Percentiles rank a stretch among this genome's conserved stretches.
These are phyloP conservation scores for Myanophis thanlyinensis DNA, from an alignment of 2,113 vertebrate species.

Conservation along the genomic window DNA sequence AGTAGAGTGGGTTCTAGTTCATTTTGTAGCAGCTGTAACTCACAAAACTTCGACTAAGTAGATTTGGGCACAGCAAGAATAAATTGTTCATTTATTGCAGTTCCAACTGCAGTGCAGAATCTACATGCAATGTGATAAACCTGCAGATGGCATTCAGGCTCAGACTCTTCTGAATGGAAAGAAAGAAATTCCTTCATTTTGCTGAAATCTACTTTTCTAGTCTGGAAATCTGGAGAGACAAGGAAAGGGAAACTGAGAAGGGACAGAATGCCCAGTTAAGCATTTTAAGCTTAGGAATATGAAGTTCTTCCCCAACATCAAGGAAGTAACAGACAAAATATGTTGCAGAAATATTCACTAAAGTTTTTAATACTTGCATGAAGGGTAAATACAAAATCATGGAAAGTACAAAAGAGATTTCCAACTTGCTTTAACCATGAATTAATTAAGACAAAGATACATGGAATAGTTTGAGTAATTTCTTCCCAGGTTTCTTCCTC, in stretches of 20 bases:
- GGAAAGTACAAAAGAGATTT: too few relatives aligned
- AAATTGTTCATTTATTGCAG: neutral
- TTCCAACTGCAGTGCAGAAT: neutral
- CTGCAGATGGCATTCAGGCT: neutral
- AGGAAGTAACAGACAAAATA: neutral
- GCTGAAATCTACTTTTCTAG: neutral
- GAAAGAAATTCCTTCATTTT: neutral
- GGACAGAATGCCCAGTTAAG: neutral
- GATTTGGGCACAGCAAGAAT: too few relatives aligned
- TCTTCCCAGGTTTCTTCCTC: too few relatives aligned
- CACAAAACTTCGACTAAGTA: neutral
- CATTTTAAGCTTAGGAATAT: neutral
- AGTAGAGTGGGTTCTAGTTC: too few relatives aligned
- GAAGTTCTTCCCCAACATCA: neutral
- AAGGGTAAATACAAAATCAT: neutral
- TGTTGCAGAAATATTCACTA: neutral
- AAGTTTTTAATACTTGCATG: neutral
- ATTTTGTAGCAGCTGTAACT: too few relatives aligned
- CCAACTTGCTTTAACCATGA: too few relatives aligned
- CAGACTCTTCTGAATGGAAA: neutral
- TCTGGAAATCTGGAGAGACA: neutral
- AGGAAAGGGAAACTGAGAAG: neutral
- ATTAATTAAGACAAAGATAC: neutral
- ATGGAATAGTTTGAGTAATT: neutral
- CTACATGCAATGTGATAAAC: neutral